These are phyloP conservation scores for Trichopria drosophilae DNA, from an alignment of 2,888 invertebrate species.

Conservation along the genomic window DNA sequence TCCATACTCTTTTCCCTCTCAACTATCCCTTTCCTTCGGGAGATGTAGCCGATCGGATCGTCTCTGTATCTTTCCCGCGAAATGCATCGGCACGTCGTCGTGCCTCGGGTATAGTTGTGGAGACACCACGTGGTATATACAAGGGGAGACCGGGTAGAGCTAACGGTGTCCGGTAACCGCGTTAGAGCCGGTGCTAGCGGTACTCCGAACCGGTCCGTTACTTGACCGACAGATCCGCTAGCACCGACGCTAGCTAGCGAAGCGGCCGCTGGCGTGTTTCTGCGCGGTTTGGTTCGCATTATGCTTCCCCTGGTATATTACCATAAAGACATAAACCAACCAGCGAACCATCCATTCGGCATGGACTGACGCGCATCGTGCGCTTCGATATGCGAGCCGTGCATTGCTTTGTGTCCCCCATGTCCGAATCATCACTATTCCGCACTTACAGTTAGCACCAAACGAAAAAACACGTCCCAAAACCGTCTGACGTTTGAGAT, in stretches of 20 bases:
- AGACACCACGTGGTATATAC: conserved; percentile 51
- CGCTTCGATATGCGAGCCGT: no score
- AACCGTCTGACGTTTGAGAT: no score
- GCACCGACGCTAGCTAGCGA: conserved; percentile 44
- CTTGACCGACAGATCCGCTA: conserved; percentile 60
- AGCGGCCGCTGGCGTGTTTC: conserved; percentile 27
- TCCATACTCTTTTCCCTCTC: no score
- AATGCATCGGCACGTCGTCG: conserved; percentile 25
- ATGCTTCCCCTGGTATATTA: conserved; percentile 29
- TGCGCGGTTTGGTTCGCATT: no score
- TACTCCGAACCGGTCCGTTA: conserved; percentile 56
- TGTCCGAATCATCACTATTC: no score
- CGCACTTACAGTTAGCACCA: no score
- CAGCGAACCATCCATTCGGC: conserved; percentile 19
- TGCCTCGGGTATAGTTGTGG: conserved; percentile 40
- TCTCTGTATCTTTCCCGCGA: not conserved
- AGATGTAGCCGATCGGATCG: conserved; percentile 25
- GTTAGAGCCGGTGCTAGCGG: conserved; percentile 57
- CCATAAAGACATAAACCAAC: conserved; percentile 27
- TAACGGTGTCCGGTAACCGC: conserved; percentile 57
- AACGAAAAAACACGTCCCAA: no score
- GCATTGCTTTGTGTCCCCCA: no score
- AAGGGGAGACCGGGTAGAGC: conserved; percentile 41
- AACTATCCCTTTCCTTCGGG: no score
- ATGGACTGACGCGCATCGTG: conserved; percentile 4